Percentiles rank a stretch among this genome's conserved stretches.
Conservation (phyloP, 2,888 invertebrate genomes). For the Onchidella celtica region DNA sequence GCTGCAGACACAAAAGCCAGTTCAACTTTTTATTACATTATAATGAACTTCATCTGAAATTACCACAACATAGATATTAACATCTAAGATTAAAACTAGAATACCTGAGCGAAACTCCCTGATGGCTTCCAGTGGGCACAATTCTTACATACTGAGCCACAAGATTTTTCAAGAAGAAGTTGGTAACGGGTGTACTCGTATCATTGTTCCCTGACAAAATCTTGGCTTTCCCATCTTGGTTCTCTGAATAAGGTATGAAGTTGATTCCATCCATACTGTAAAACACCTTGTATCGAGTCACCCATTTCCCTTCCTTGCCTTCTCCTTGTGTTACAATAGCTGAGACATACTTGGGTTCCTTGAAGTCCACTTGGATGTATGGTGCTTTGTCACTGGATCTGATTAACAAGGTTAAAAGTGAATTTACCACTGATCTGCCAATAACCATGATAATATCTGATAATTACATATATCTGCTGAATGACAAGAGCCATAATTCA, state of each 20-base stretch:
- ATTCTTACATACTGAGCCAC: conserved; percentile 48
- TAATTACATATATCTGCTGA: too few relatives aligned
- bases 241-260: conserved; percentile 58
- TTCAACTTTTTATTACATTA: too few relatives aligned
- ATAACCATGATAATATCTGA: too few relatives aligned
- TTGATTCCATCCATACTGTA: conserved; percentile 63
- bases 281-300: conserved; percentile 58
- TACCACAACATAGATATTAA: too few relatives aligned
- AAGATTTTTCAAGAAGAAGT: conserved; percentile 46
- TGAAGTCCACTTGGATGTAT: conserved; percentile 63
- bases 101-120: conserved; percentile 47
- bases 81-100: too few relatives aligned
- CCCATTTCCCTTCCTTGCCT: conserved; percentile 63
- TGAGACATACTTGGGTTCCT: conserved; percentile 59
- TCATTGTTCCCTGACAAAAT: conserved; percentile 51
- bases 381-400: conserved; percentile 32
- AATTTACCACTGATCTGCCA: too few relatives aligned
- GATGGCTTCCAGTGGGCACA: conserved; percentile 41
- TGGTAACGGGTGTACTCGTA: conserved; percentile 33
- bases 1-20: too few relatives aligned
- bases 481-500: too few relatives aligned
- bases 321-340: conserved; percentile 66
- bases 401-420: too few relatives aligned
- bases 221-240: conserved; percentile 40
- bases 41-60: too few relatives aligned